Evolutionary conservation across 1,140 invertebrate species (phyloP).

Genomic region (Drosophila equinoxialis): DNA sequence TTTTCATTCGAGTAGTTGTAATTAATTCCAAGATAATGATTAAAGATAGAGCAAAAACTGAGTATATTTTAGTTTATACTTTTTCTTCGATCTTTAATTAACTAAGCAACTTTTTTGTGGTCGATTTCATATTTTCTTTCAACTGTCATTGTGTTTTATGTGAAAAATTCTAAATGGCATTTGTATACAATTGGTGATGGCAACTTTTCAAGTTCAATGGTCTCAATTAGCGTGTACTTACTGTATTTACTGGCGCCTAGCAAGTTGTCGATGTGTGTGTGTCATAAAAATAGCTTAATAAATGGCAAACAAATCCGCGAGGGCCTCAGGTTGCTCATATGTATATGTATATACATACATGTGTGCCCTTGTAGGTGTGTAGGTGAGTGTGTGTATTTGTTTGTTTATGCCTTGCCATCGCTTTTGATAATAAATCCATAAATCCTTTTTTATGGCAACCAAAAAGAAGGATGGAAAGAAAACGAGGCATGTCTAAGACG

Average conservation of each 20-base stretch:
- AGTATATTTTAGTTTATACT: too few species aligned
- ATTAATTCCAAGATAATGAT: too few species aligned
- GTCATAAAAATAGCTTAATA: constrained; percentile 78
- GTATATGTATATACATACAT: not conserved
- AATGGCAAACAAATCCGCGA: constrained; percentile 71
- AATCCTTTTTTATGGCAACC: constrained; percentile 75
- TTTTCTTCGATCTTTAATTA: too few species aligned
- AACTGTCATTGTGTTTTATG: too few species aligned
- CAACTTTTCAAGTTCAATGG: constrained; percentile 11
- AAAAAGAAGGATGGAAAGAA: constrained; percentile 12
- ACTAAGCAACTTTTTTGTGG: not conserved
- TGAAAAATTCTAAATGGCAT: too few species aligned
- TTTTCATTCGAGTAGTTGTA: too few species aligned
- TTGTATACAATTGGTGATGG: too few species aligned
- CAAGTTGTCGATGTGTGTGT: constrained; percentile 7
- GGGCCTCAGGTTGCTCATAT: constrained; percentile 59
- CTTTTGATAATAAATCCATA: constrained; percentile 80
- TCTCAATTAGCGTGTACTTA: constrained; percentile 50
- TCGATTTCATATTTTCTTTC: too few species aligned
- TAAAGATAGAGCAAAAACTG: too few species aligned
- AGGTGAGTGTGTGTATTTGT: constrained; percentile 31
- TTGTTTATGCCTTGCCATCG: constrained; percentile 35
- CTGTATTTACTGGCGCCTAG: constrained; percentile 48
- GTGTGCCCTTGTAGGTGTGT: constrained; percentile 4
- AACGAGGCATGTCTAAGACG: constrained; percentile 57